Evolutionary conservation across 2,113 vertebrate genomes (phyloP).

Genomic region (Alethe diademata): DNA sequence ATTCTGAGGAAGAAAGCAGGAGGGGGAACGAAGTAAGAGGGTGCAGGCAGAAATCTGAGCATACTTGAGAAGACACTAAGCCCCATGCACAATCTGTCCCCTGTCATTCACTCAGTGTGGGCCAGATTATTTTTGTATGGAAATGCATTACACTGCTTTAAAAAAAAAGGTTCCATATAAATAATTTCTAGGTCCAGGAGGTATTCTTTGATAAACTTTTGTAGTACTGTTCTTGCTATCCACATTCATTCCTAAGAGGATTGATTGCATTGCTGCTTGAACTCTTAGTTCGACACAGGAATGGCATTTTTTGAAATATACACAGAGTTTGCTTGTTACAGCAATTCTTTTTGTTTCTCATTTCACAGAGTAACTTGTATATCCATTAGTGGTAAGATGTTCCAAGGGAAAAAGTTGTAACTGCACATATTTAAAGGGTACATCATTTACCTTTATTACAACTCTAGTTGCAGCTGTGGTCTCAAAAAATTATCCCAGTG

Average conservation of each 20-base stretch:
- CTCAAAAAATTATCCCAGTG: slow-evolving; percentile 30
- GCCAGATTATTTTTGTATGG: background rate
- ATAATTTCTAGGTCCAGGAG: background rate
- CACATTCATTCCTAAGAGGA: background rate
- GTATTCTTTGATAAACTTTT: background rate
- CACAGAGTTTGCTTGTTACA: background rate
- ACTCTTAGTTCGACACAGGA: background rate
- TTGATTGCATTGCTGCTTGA: background rate
- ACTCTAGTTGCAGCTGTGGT: background rate
- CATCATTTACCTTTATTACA: slow-evolving; percentile 48
- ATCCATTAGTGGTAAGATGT: background rate
- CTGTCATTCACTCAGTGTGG: background rate
- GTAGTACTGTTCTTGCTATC: background rate
- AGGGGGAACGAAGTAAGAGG: background rate
- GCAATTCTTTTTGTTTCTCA: background rate
- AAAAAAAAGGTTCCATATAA: background rate
- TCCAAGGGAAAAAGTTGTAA: slow-evolving; percentile 29
- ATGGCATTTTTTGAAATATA: background rate
- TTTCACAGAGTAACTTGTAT: background rate
- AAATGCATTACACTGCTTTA: background rate
- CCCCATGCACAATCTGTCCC: background rate
- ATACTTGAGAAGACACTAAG: background rate
- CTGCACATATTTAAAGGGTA: slow-evolving; percentile 3
- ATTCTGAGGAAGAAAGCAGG: background rate
- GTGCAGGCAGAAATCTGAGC: background rate